Evolutionary conservation across 2,113 vertebrate species (phyloP).

Genomic region (Xyrauchen texanus): DNA sequence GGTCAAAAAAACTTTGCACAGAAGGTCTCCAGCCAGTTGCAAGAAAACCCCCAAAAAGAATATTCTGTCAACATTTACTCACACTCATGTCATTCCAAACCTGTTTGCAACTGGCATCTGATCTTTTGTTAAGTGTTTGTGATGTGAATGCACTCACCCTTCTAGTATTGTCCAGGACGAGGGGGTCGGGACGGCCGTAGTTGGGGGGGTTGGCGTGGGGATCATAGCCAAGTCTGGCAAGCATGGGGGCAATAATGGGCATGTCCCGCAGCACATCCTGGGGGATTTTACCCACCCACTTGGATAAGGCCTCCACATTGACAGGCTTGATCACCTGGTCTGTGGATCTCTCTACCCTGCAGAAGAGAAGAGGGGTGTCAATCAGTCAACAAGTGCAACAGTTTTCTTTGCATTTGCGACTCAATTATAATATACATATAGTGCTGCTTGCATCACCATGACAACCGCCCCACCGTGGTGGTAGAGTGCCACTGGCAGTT

Average conservation of each 20-base stretch:
- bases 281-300: conserved; percentile 97
- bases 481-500: too few relatives aligned
- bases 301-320: conserved; percentile 92
- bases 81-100: too few relatives aligned
- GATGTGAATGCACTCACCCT: conserved; percentile 79
- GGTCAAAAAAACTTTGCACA: background rate
- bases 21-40: background rate
- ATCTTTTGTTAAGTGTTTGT: background rate
- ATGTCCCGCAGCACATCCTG: conserved; percentile 91
- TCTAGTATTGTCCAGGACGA: conserved; percentile 93
- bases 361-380: background rate
- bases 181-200: conserved; percentile 90
- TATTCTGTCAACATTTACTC: too few relatives aligned
- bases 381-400: too few relatives aligned
- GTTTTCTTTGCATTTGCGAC: too few relatives aligned
- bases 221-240: conserved; percentile 91
- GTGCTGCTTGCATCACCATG: too few relatives aligned
- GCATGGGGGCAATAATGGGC: conserved; percentile 92
- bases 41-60: too few relatives aligned
- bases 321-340: conserved; percentile 98
- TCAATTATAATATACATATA: too few relatives aligned
- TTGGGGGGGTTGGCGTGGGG: conserved; percentile 93
- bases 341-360: conserved; percentile 93
- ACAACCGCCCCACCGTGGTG: too few relatives aligned
- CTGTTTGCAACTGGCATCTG: background rate